These are phyloP conservation scores for Forbesichthys papilliferus DNA, from an alignment of 2,113 vertebrate genomes.

Conservation along the genomic window DNA sequence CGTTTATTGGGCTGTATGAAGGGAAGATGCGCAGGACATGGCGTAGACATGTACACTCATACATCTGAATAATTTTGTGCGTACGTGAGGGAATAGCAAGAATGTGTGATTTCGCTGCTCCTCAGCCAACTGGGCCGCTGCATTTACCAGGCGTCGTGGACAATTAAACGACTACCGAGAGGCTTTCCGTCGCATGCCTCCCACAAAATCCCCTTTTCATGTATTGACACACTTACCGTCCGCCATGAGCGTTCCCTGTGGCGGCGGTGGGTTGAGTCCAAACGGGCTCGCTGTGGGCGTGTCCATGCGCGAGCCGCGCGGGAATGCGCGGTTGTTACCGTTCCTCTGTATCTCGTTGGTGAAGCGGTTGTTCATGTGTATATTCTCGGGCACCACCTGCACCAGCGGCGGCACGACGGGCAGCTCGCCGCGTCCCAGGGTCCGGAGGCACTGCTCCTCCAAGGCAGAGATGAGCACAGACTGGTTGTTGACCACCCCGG, in stretches of 20 bases:
- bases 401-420: conserved; percentile 89
- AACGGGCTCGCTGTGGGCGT: conserved; percentile 73
- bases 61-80: background rate
- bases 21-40: no score
- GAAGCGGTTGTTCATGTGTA: conserved; percentile 85
- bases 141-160: conserved; percentile 25
- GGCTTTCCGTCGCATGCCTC: background rate
- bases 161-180: conserved; percentile 21
- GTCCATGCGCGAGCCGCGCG: conserved; percentile 80
- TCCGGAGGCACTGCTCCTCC: conserved; percentile 90
- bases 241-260: conserved; percentile 86
- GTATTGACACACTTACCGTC: conserved; percentile 78
- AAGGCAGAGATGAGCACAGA: conserved; percentile 86
- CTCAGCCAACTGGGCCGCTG: conserved; percentile 39
- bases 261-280: conserved; percentile 80
- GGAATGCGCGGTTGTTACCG: conserved; percentile 80
- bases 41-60: no score
- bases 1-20: no score
- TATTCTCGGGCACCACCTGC: conserved; percentile 90
- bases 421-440: conserved; percentile 81
- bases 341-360: conserved; percentile 95
- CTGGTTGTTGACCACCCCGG: conserved; percentile 94
- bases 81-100: conserved; percentile 45
- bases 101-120: conserved; percentile 66
- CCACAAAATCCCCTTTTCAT: background rate